phyloP scores from a whole-genome alignment of 2,113 vertebrate species.

The Rhinolophus ferrumequinum region DNA sequence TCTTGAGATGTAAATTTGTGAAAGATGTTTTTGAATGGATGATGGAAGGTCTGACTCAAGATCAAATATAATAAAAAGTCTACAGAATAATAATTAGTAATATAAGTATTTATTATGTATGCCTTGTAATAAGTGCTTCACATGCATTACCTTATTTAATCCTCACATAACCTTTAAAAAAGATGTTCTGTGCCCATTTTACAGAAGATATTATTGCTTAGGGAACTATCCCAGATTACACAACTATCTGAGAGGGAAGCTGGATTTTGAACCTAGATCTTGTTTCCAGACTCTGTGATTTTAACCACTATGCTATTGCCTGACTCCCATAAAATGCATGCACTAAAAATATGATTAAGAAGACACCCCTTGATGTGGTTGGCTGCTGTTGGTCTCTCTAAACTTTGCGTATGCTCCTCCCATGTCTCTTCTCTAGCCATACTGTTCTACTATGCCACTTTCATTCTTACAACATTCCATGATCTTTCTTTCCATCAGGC shows the following conservation, averaged over 20 bases:
- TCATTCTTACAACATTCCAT: neutral
- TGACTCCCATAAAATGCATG: neutral
- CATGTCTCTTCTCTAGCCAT: neutral
- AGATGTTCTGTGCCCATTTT: neutral
- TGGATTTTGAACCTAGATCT: neutral
- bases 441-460: too few species aligned
- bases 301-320: neutral
- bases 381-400: neutral
- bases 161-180: neutral
- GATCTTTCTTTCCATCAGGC: neutral
- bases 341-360: neutral
- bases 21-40: neutral
- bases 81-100: neutral
- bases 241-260: neutral
- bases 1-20: neutral
- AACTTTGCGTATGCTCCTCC: neutral
- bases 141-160: neutral
- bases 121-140: neutral
- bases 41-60: neutral
- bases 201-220: neutral
- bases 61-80: neutral
- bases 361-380: too few species aligned
- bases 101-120: neutral
- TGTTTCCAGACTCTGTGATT: neutral
- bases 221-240: neutral